These are phyloP conservation scores for Cephus pygmeus DNA, from an alignment of 2,888 invertebrate species.

Conservation along the genomic window DNA sequence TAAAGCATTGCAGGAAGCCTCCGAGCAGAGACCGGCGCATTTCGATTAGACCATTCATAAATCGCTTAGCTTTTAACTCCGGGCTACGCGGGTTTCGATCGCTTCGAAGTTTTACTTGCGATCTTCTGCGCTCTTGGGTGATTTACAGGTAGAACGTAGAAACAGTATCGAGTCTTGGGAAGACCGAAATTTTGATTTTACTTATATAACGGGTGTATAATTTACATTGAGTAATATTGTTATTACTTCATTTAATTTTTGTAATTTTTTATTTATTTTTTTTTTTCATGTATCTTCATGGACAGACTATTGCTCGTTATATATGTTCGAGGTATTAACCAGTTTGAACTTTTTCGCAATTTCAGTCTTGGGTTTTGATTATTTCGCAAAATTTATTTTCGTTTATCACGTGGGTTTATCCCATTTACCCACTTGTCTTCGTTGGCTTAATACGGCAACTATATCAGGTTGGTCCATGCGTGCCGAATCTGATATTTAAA, in stretches of 20 bases:
- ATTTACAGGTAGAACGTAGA: not conserved
- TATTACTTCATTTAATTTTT: too few species aligned
- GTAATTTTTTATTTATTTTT: too few species aligned
- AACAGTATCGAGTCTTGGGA: too few species aligned
- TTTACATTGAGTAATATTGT: too few species aligned
- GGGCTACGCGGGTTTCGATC: not conserved
- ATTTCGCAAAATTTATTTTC: not conserved
- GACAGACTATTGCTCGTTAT: not conserved
- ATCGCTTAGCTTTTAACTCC: conserved; percentile 18
- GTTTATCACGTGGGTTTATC: not conserved
- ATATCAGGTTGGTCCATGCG: not conserved
- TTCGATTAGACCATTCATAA: conserved; percentile 39
- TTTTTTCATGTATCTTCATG: too few species aligned
- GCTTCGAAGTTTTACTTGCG: not conserved
- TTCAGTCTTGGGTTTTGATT: not conserved
- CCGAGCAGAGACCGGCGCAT: conserved; percentile 19
- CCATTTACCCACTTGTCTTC: not conserved
- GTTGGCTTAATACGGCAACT: not conserved
- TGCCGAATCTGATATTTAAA: not conserved
- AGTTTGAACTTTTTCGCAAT: not conserved
- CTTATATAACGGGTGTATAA: too few species aligned
- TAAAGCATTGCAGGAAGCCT: conserved; percentile 34
- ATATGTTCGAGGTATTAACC: not conserved
- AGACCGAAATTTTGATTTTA: too few species aligned
- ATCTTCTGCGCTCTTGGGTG: not conserved